Evolutionary conservation across 2,797 vertebrate species (phyloP), one percentile per base, ranked within the genome.

Genomic region (Oceanodroma leucorhoa): DNA sequence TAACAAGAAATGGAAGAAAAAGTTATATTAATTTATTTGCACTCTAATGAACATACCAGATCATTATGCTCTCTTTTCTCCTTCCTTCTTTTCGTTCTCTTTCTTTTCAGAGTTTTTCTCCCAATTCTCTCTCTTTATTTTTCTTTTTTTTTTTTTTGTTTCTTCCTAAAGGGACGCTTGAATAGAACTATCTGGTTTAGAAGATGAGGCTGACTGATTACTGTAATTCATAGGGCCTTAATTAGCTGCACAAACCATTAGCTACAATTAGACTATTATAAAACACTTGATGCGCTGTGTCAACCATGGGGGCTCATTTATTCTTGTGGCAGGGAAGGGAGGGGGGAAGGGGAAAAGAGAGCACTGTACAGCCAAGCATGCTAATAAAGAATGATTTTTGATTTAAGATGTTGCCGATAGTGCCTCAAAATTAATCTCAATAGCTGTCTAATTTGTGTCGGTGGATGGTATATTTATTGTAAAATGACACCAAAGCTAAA

Each of bases 201-300:
- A 98, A 98, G 98, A 98, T 98, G 98, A 99, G 98, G 98, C 98
- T 99, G 99, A 99, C 99, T 99, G 99, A 99, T 99, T 99, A 99
- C 99, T 99, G 99, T 99, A 99, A 99, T 99, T 99, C 99, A 99
- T 99, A 99, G 98, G 99, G 98, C 99, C 99, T 99, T 99, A 99
- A 99, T 99, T 99, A 99, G 99, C 99, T 99, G 99, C 99, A 99
- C 99, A 99, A 99, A 99, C 99, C 99, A 99, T 99, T 99, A 99
- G 99, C 99, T 99, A 99, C 99, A 99, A 99, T 99, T 99, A 99
- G 99, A 99, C 99, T 99, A 99, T 99, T 99, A 99, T 99, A 99
- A 99, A 99, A 99, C 98, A 98, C 99, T 99, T 98, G 98, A 98
- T 98, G 98, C 94, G 55, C 98, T 98, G 98, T 99, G 99, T 99